These are phyloP conservation scores for Pocillopora meandrina DNA, from an alignment of 92 coral and sea anemone genomes.

Conservation along the genomic window DNA sequence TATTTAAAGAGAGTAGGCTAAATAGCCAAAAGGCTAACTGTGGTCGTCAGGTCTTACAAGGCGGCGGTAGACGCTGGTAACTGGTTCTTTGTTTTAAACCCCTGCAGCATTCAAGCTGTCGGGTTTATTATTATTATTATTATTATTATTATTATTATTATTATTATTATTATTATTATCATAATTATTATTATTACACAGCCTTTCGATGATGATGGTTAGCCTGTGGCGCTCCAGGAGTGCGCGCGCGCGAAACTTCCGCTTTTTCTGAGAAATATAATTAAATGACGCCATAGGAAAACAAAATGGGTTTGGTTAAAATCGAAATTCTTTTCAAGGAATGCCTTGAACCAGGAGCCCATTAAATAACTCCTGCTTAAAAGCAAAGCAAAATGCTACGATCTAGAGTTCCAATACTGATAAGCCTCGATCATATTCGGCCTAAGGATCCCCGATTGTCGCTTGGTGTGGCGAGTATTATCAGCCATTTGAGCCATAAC, in stretches of 20 bases:
- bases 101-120: too few species aligned
- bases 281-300: constrained; percentile 3
- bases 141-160: too few species aligned
- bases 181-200: too few species aligned
- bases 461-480: constrained; percentile 44
- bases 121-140: too few species aligned
- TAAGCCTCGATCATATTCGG: constrained; percentile 47
- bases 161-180: too few species aligned
- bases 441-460: constrained; percentile 45
- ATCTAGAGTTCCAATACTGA: constrained; percentile 33
- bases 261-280: neutral
- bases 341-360: neutral
- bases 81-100: too few species aligned
- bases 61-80: too few species aligned
- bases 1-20: too few species aligned
- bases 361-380: too few species aligned
- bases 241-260: neutral
- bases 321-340: neutral
- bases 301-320: neutral
- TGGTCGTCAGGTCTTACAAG: too few species aligned
- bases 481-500: constrained; percentile 31
- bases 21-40: too few species aligned
- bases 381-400: constrained; percentile 22
- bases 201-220: neutral
- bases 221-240: neutral